These are phyloP conservation scores for Rotaria magnacalcarata DNA, from an alignment of 2,888 invertebrate species.

Conservation along the genomic window DNA sequence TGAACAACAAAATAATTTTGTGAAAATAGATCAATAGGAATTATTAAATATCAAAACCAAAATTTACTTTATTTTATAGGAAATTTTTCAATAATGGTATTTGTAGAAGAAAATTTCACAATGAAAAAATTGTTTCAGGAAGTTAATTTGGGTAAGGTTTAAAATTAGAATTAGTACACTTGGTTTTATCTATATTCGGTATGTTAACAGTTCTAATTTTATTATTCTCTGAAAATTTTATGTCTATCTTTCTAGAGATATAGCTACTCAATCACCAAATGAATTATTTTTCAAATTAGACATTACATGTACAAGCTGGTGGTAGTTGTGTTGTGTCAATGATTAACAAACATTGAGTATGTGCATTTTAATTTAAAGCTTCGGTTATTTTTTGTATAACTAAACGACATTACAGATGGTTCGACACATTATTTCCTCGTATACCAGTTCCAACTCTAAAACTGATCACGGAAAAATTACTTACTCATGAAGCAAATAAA, in stretches of 20 bases:
- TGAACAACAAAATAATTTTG: too few relatives aligned
- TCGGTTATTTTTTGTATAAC: background rate
- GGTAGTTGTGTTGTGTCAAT: conserved; percentile 88
- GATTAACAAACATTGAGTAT: conserved; percentile 81
- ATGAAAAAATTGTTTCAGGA: too few relatives aligned
- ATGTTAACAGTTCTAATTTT: conserved; percentile 49
- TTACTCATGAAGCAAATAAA: background rate
- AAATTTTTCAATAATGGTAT: too few relatives aligned
- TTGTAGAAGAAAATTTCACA: too few relatives aligned
- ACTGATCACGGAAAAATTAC: conserved; percentile 24
- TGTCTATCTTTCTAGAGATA: conserved; percentile 66
- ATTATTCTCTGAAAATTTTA: background rate
- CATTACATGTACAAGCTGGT: conserved; percentile 93
- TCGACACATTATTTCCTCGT: conserved; percentile 91
- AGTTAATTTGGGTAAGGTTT: too few relatives aligned
- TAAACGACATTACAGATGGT: conserved; percentile 66
- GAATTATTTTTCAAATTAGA: conserved; percentile 73
- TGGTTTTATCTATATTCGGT: too few relatives aligned
- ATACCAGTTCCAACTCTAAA: conserved; percentile 67
- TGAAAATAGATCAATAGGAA: too few relatives aligned
- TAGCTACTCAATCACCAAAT: conserved; percentile 87
- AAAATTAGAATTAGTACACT: too few relatives aligned
- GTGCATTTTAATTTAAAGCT: background rate
- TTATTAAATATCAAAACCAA: too few relatives aligned
- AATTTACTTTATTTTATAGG: too few relatives aligned